Conservation (phyloP, 2,113 vertebrate genomes). For the Hippoglossus stenolepis region DNA sequence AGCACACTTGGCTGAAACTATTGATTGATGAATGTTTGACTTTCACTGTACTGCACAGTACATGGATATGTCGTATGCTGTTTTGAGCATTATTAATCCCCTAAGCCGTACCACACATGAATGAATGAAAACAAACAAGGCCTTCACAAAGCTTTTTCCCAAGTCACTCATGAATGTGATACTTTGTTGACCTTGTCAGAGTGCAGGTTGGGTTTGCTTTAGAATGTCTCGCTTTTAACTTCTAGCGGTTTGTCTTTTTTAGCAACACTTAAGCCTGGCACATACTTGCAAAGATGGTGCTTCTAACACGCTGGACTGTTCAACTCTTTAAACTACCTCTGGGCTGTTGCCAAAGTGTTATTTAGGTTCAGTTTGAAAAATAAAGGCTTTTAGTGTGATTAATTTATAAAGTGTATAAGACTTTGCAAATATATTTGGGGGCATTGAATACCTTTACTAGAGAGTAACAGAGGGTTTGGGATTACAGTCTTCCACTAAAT, state of each 20-base stretch:
- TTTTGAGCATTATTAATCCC: neutral
- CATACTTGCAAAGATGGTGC: neutral
- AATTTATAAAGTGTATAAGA: too few relatives aligned
- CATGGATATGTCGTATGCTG: neutral
- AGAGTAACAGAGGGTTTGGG: neutral
- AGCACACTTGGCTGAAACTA: neutral
- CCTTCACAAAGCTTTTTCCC: neutral
- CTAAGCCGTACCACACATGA: neutral
- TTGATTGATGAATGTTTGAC: constrained; percentile 1
- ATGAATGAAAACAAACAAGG: neutral
- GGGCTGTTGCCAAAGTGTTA: neutral
- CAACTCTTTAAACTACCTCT: neutral
- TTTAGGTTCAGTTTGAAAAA: too few relatives aligned
- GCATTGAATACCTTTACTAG: too few relatives aligned
- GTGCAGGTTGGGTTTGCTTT: too few relatives aligned
- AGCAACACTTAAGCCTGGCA: neutral
- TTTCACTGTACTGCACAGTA: neutral
- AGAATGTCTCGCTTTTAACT: too few relatives aligned
- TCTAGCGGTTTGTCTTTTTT: too few relatives aligned
- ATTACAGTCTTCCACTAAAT: neutral
- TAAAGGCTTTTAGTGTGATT: too few relatives aligned
- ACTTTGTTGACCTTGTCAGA: neutral
- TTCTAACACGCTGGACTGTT: neutral
- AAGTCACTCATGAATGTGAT: neutral
- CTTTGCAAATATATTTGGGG: too few relatives aligned